Conservation (phyloP, 2,797 vertebrate species). For the Enteromius radiatus region DNA sequence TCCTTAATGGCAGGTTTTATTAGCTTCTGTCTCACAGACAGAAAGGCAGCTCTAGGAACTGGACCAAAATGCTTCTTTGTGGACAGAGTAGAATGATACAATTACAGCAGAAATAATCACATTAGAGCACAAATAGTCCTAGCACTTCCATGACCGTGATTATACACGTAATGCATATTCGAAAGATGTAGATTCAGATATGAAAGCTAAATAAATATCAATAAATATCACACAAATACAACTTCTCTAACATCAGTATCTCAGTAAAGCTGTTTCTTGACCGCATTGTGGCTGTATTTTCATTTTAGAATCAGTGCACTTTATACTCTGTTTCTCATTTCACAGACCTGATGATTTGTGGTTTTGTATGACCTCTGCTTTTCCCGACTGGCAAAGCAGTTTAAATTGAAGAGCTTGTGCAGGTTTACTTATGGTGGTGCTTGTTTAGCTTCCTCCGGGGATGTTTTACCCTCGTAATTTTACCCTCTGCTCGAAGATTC, state of each 20-base stretch:
- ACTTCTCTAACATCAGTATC: not conserved
- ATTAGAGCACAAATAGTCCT: not conserved
- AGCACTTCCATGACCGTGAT: not conserved
- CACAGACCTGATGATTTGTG: slow-evolving; percentile 18
- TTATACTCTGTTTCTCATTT: not conserved
- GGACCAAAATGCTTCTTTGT: slow-evolving; percentile 12
- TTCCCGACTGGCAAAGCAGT: not conserved
- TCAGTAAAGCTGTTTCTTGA: not conserved
- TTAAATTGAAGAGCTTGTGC: not conserved
- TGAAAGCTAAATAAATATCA: not conserved
- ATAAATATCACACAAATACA: not conserved
- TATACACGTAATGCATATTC: not conserved
- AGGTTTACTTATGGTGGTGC: not conserved
- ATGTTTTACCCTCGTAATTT: slow-evolving; percentile 8
- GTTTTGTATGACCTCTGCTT: not conserved
- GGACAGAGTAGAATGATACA: slow-evolving; percentile 5
- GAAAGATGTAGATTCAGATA: not conserved
- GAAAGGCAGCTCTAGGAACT: slow-evolving; percentile 25
- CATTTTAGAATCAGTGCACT: not conserved
- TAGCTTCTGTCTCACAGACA: slow-evolving; percentile 37
- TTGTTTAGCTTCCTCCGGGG: slow-evolving; percentile 9
- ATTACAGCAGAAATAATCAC: not conserved
- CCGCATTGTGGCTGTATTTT: not conserved
- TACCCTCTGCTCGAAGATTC: not conserved
- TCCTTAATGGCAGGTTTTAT: slow-evolving; percentile 42